phyloP scores from a whole-genome alignment of 2,797 vertebrate species.

The Rhincodon typus region DNA sequence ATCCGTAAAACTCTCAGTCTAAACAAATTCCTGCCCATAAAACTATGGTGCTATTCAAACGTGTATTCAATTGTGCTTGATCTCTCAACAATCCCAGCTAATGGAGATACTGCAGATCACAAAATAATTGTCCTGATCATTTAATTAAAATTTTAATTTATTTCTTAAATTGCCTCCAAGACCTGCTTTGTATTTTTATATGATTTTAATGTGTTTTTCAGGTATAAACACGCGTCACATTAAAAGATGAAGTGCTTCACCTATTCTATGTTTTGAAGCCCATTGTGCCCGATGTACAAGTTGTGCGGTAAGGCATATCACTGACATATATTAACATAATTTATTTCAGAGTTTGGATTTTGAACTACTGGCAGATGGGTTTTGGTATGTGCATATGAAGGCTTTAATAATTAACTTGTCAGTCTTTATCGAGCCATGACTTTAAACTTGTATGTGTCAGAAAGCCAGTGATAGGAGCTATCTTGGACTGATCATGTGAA shows the following conservation, averaged over 20 bases:
- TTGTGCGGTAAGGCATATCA: too few species aligned
- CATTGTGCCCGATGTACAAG: neutral
- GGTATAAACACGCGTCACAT: neutral
- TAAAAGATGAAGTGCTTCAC: neutral
- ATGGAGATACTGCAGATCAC: neutral
- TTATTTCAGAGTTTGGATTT: too few species aligned
- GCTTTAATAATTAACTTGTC: too few species aligned
- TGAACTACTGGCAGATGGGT: too few species aligned
- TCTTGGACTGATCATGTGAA: too few species aligned
- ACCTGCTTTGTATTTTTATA: neutral
- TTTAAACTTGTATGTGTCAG: too few species aligned
- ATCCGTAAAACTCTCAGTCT: neutral
- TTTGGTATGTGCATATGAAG: too few species aligned
- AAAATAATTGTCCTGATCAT: neutral
- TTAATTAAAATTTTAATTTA: neutral
- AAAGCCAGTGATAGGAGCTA: too few species aligned
- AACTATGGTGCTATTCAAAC: neutral
- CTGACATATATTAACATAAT: too few species aligned
- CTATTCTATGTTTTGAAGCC: neutral
- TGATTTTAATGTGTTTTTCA: neutral
- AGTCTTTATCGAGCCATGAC: too few species aligned
- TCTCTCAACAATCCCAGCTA: too few species aligned
- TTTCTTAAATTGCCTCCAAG: neutral
- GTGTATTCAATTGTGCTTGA: neutral
- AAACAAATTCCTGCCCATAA: neutral